Evolutionary conservation across 1,140 invertebrate species (phyloP).

Genomic region (Diuraphis noxia): DNA sequence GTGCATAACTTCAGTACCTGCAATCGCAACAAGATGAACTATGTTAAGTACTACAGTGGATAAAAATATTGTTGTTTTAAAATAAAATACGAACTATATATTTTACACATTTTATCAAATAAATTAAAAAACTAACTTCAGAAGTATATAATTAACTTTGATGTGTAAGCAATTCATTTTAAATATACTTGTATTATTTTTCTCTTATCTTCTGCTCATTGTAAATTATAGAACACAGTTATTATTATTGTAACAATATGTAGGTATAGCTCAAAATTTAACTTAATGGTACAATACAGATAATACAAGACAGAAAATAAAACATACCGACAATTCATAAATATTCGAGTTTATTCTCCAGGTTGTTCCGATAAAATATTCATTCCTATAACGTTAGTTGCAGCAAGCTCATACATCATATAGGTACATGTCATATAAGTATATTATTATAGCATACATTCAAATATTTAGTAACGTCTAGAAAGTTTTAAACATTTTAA

Average conservation of each 20-base stretch:
- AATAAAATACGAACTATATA: background rate
- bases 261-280: too few species aligned
- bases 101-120: background rate
- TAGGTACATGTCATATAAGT: too few species aligned
- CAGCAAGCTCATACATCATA: background rate
- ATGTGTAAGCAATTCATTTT: background rate
- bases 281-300: background rate
- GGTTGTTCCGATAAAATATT: background rate
- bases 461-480: background rate
- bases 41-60: background rate
- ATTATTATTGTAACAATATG: background rate
- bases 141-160: background rate
- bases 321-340: background rate
- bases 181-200: background rate
- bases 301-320: background rate
- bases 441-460: too few species aligned
- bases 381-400: background rate
- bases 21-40: background rate
- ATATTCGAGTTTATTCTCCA: background rate
- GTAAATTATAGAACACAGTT: too few species aligned
- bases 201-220: background rate
- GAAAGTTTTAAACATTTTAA: background rate
- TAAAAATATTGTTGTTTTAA: background rate
- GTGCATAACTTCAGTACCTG: background rate
- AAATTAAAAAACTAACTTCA: background rate